Percentiles rank a stretch among this genome's conserved stretches.
Conservation (phyloP, 2,113 vertebrate genomes). For the Peromyscus californicus region DNA sequence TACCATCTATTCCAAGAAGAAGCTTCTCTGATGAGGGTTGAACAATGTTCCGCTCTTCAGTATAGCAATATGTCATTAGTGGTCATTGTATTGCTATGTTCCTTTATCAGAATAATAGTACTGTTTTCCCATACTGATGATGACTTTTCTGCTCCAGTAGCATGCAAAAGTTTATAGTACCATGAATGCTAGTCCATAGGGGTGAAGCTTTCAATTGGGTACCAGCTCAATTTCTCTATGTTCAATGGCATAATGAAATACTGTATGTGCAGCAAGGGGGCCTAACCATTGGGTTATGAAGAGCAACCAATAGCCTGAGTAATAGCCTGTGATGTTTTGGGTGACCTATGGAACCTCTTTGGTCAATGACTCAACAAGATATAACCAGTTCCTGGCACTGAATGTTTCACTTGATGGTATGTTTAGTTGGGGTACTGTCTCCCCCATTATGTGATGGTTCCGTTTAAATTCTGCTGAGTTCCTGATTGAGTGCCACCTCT, state of each 20-base stretch:
- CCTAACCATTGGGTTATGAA: not conserved
- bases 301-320: not conserved
- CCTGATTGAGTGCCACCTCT: not conserved
- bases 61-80: not conserved
- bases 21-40: not conserved
- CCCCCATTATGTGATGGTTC: not conserved
- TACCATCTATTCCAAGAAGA: not conserved
- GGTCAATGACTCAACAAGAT: not conserved
- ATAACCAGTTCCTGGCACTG: not conserved
- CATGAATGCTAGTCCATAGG: not conserved
- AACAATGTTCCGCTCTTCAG: not conserved
- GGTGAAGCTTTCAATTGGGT: not conserved
- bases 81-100: not conserved
- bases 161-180: not conserved
- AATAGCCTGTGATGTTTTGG: not conserved
- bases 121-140: not conserved
- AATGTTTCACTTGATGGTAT: not conserved
- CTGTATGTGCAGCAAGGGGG: not conserved
- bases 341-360: not conserved
- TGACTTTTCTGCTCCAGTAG: not conserved
- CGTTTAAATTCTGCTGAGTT: not conserved
- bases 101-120: not conserved
- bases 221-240: not conserved
- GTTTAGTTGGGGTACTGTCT: not conserved
- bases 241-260: not conserved